A percentile compares a stretch with the other conserved stretches of the same genome.
phyloP scores from a whole-genome alignment of 2,888 invertebrate genomes.

The Carcina quercana region DNA sequence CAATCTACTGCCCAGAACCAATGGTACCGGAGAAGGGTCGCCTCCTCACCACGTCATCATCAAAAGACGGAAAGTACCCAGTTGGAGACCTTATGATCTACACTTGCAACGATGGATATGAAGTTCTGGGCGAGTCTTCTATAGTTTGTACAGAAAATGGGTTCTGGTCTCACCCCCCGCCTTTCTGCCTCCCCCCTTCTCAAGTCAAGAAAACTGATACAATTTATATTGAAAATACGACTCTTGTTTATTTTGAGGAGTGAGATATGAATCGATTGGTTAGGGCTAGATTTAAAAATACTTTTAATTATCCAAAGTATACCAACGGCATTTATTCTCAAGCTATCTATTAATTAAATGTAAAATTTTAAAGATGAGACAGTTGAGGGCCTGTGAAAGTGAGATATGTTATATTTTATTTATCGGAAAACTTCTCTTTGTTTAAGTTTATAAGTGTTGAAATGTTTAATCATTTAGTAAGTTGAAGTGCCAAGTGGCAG shows the following conservation, averaged over 20 bases:
- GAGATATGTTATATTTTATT: no score
- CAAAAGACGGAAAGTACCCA: conserved; percentile 76
- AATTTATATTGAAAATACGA: conserved; percentile 56
- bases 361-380: no score
- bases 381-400: no score
- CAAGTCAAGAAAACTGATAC: conserved; percentile 48
- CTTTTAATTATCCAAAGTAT: no score
- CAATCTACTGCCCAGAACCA: conserved; percentile 88
- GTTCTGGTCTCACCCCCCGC: conserved; percentile 90
- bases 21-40: conserved; percentile 81
- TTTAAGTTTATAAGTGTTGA: no score
- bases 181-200: conserved; percentile 78
- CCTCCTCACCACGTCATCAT: conserved; percentile 47
- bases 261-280: no score
- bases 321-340: no score
- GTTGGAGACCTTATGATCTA: conserved; percentile 89
- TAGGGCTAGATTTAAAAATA: no score
- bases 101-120: conserved; percentile 54
- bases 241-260: conserved; percentile 49
- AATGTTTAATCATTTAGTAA: no score
- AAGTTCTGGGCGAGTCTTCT: conserved; percentile 81
- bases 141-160: conserved; percentile 92
- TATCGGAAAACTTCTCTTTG: no score
- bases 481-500: no score
- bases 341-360: no score